Evolutionary conservation across 2,113 vertebrate genomes (phyloP).

Genomic region (Odocoileus hemionus): DNA sequence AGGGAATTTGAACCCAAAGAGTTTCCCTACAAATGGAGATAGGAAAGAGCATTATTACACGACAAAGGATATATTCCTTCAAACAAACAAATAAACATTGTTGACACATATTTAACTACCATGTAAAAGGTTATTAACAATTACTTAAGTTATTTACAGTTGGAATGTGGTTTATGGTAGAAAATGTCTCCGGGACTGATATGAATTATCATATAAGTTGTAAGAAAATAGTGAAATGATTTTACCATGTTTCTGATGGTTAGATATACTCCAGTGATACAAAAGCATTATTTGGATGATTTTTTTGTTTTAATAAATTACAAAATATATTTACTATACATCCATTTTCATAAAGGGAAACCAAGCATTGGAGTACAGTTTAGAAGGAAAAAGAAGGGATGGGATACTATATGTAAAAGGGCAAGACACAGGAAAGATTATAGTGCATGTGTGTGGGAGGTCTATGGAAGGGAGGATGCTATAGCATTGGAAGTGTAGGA

Average conservation of each 20-base stretch:
- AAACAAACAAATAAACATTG: background rate
- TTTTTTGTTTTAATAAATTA: background rate
- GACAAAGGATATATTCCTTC: background rate
- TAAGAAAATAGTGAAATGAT: background rate
- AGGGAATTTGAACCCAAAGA: slow-evolving; percentile 94
- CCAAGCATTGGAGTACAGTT: background rate
- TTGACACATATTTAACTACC: background rate
- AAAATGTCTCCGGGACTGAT: background rate
- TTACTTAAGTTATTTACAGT: background rate
- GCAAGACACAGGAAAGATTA: background rate
- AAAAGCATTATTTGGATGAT: background rate
- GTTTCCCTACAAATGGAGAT: slow-evolving; percentile 83
- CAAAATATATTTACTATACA: background rate
- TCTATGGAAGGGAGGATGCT: background rate
- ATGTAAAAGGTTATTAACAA: background rate
- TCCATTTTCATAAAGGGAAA: background rate
- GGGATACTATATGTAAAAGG: background rate
- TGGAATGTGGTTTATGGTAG: background rate
- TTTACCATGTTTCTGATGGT: background rate
- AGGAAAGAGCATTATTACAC: background rate
- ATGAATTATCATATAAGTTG: background rate
- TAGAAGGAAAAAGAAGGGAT: background rate
- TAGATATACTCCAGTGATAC: background rate
- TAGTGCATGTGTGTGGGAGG: background rate
- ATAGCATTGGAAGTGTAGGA: background rate